Conservation (phyloP, 1,140 invertebrate species). For the Varroa destructor region DNA sequence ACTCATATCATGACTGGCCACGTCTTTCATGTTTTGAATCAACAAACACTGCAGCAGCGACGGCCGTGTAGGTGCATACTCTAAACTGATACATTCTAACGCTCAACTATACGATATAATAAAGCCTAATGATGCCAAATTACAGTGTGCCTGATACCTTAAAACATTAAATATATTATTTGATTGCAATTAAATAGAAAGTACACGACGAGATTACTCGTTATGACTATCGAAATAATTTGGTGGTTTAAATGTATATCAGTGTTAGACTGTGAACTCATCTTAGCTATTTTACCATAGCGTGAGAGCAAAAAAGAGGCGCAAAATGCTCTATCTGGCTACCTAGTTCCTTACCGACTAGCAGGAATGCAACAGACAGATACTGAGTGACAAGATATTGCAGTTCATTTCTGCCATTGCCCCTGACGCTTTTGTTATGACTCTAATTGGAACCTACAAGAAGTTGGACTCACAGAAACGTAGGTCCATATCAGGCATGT, state of each 20-base stretch:
- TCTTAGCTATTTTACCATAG: no score
- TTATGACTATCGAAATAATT: no score
- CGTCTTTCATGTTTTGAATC: slow-evolving; percentile 71
- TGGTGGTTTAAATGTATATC: no score
- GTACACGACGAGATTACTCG: no score
- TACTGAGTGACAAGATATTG: slow-evolving; percentile 74
- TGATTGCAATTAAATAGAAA: no score
- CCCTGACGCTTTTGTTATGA: slow-evolving; percentile 43
- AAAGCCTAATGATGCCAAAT: no score
- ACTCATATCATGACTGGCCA: no score
- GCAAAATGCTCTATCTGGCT: no score
- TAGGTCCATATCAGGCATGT: slow-evolving; percentile 6
- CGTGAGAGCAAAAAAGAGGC: no score
- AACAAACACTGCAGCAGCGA: slow-evolving; percentile 75
- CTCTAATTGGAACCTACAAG: slow-evolving; percentile 41
- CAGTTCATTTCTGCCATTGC: slow-evolving; percentile 56
- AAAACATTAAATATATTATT: background rate
- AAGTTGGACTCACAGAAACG: slow-evolving; percentile 33
- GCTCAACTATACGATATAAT: slow-evolving; percentile 41
- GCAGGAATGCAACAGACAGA: slow-evolving; percentile 82
- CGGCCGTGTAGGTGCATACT: slow-evolving; percentile 80
- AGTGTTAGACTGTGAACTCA: no score
- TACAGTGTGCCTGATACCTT: background rate
- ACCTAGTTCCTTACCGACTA: slow-evolving; percentile 50
- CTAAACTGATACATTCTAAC: slow-evolving; percentile 79